Conservation (phyloP, 2,797 vertebrate genomes). For the Cyprinodon diabolis region DNA sequence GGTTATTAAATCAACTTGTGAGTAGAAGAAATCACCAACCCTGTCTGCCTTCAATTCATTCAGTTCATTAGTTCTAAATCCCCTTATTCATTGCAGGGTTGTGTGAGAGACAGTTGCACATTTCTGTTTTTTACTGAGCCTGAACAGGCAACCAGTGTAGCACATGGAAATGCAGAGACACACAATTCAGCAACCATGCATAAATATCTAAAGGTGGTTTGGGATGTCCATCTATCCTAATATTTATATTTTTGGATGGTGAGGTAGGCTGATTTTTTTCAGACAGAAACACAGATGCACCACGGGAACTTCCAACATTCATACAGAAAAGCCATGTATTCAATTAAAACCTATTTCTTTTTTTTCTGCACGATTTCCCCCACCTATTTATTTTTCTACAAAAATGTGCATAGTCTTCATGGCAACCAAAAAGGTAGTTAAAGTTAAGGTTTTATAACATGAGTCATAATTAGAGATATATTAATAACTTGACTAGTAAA, state of each 20-base stretch:
- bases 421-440: background rate
- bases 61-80: background rate
- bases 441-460: background rate
- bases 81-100: background rate
- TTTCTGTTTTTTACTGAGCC: background rate
- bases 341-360: background rate
- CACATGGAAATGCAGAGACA: background rate
- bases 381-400: too few species aligned
- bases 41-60: background rate
- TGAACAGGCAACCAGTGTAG: background rate
- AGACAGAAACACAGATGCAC: background rate
- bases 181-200: background rate
- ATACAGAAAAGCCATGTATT: background rate
- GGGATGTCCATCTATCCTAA: background rate
- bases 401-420: background rate
- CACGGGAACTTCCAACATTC: background rate
- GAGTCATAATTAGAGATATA: background rate
- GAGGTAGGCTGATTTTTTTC: background rate
- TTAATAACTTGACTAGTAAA: too few species aligned
- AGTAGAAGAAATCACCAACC: too few species aligned
- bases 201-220: background rate
- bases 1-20: constrained; percentile 1
- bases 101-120: background rate
- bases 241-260: background rate
- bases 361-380: background rate